Percentiles rank a stretch among this genome's conserved stretches.
Evolutionary conservation across 1,140 invertebrate genomes (phyloP).

Genomic region (Sycophila sp.): DNA sequence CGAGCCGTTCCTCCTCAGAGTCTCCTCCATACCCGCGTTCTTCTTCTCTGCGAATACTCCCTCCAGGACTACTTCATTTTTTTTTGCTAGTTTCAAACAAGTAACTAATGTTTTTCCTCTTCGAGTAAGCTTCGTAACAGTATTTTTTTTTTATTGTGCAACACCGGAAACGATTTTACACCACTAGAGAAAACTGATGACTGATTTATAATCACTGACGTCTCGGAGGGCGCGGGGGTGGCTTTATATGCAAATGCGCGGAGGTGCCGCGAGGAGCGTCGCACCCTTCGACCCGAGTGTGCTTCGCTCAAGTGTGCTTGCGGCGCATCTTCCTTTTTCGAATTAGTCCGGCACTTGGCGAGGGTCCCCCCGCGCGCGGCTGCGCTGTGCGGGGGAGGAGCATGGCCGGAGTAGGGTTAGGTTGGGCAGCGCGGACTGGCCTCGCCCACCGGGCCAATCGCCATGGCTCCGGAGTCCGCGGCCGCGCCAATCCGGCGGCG

Average conservation of each 20-base stretch:
- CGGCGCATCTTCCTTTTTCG: conserved; percentile 43
- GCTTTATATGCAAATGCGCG: too few species aligned
- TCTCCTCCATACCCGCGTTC: conserved; percentile 39
- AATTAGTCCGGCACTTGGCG: conserved; percentile 22
- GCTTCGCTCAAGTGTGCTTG: conserved; percentile 64
- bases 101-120: too few species aligned
- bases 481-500: conserved; percentile 8
- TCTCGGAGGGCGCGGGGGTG: too few species aligned
- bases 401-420: not conserved
- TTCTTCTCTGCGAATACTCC: not conserved
- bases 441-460: conserved; percentile 20
- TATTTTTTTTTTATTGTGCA: too few species aligned
- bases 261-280: not conserved
- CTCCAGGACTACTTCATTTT: not conserved
- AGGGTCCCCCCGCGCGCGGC: not conserved
- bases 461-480: not conserved
- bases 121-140: too few species aligned
- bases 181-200: too few species aligned
- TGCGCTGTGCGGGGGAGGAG: conserved; percentile 3
- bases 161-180: too few species aligned
- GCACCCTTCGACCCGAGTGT: conserved; percentile 57
- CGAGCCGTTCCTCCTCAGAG: conserved; percentile 44
- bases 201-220: too few species aligned
- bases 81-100: too few species aligned
- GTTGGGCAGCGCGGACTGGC: not conserved